Conservation (phyloP, 1,140 invertebrate species). For the Callitettix versicolor region DNA sequence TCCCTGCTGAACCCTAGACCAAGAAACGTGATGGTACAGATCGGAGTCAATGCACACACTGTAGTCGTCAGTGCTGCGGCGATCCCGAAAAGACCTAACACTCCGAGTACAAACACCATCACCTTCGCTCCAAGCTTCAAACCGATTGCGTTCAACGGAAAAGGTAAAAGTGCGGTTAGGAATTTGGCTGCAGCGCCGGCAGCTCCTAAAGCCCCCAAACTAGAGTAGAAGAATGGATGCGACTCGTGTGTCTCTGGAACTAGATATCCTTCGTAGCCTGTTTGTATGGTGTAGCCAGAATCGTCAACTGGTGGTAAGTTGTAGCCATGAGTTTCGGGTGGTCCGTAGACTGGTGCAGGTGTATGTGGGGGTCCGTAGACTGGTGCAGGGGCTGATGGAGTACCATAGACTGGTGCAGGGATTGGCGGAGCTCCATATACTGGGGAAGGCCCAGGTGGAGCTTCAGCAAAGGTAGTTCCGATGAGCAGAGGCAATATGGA, state of each 20-base stretch:
- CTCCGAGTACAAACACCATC: conserved; percentile 44
- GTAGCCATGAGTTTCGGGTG: too few relatives aligned
- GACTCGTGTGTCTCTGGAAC: conserved; percentile 16
- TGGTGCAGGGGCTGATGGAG: too few relatives aligned
- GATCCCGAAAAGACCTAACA: conserved; percentile 32
- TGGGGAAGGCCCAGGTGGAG: too few relatives aligned
- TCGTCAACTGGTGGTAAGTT: too few relatives aligned
- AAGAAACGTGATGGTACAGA: conserved; percentile 48
- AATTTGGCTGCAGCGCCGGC: conserved; percentile 19
- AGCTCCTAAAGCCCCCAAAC: conserved; percentile 18
- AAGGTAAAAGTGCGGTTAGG: conserved; percentile 25
- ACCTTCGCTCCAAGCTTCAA: conserved; percentile 33
- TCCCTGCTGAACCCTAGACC: conserved; percentile 36
- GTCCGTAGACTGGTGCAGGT: too few relatives aligned
- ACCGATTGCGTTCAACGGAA: conserved; percentile 22
- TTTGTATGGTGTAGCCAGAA: too few relatives aligned
- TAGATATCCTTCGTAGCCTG: too few relatives aligned
- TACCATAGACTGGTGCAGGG: too few relatives aligned
- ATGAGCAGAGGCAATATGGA: too few relatives aligned
- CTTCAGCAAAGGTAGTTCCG: too few relatives aligned
- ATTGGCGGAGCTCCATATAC: too few relatives aligned
- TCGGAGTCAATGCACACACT: conserved; percentile 50
- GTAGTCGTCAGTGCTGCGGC: conserved; percentile 38
- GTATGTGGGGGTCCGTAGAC: too few relatives aligned
- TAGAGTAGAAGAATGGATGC: conserved; percentile 17